A percentile compares a stretch with the other conserved stretches of the same genome.
Conservation (phyloP, 2,113 vertebrate genomes). For the Brachyhypopomus occidentalis region DNA sequence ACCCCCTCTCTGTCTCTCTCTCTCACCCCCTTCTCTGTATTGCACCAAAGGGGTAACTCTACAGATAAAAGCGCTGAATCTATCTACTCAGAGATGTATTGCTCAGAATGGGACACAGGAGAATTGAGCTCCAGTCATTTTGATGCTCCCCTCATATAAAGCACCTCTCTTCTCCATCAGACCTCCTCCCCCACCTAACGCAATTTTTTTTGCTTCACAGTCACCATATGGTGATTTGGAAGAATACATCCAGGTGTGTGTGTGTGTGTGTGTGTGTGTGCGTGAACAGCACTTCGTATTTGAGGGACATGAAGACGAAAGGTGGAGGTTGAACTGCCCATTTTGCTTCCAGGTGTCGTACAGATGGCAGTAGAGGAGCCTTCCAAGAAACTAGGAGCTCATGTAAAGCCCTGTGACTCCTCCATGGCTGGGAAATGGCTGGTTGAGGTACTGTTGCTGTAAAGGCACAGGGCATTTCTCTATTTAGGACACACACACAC, state of each 20-base stretch:
- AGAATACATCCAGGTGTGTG: constrained; percentile 3
- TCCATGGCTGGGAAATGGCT: no score
- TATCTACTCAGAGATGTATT: constrained; percentile 66
- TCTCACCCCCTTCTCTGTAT: constrained; percentile 60
- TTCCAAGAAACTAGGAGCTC: background rate
- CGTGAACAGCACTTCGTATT: background rate
- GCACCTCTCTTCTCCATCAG: constrained; percentile 47
- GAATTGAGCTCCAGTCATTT: constrained; percentile 56
- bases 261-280: background rate
- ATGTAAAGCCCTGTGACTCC: no score
- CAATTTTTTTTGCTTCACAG: background rate
- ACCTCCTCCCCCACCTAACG: constrained; percentile 5
- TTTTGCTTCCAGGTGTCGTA: background rate
- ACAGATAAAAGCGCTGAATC: constrained; percentile 61
- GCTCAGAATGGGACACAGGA: constrained; percentile 64
- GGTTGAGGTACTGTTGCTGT: no score
- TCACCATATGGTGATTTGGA: constrained; percentile 5
- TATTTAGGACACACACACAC: background rate
- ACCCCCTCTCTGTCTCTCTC: background rate
- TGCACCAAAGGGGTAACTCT: constrained; percentile 47
- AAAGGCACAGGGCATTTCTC: background rate
- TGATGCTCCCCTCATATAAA: constrained; percentile 58
- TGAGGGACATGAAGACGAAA: background rate
- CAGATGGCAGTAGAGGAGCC: background rate
- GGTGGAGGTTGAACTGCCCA: background rate